Conservation (phyloP, 2,797 vertebrate genomes). For the Intellagama lesueurii region DNA sequence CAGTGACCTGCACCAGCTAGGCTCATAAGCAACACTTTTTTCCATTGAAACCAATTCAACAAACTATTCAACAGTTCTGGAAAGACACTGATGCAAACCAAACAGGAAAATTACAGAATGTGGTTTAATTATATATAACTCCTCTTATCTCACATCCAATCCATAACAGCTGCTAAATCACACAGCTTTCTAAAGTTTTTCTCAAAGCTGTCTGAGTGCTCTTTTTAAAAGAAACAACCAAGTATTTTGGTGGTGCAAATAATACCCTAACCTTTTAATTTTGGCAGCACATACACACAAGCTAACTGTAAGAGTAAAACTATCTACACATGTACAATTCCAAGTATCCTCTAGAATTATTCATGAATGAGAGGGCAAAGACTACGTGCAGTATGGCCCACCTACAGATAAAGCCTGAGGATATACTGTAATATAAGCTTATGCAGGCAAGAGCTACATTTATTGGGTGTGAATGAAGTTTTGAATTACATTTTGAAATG, state of each 20-base stretch:
- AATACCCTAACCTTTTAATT: background rate
- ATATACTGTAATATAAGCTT: background rate
- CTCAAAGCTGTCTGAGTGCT: background rate
- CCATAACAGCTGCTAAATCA: background rate
- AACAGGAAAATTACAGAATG: background rate
- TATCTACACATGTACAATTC: background rate
- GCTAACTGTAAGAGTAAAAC: background rate
- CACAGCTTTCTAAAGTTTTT: background rate
- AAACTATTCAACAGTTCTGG: background rate
- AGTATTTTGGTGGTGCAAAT: background rate
- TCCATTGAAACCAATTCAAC: background rate
- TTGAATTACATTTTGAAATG: background rate
- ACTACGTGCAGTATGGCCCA: background rate
- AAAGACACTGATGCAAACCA: background rate
- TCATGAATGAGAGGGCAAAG: background rate
- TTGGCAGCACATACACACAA: background rate
- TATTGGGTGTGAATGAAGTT: background rate
- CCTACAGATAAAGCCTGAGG: background rate
- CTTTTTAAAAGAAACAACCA: background rate
- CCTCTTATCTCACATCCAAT: background rate
- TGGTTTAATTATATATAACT: background rate
- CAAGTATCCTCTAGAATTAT: background rate
- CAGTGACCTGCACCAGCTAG: too few relatives aligned
- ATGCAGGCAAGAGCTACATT: background rate
- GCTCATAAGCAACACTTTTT: background rate